Evolutionary conservation across 2,797 vertebrate species (phyloP).

Genomic region (Prunella strophiata): DNA sequence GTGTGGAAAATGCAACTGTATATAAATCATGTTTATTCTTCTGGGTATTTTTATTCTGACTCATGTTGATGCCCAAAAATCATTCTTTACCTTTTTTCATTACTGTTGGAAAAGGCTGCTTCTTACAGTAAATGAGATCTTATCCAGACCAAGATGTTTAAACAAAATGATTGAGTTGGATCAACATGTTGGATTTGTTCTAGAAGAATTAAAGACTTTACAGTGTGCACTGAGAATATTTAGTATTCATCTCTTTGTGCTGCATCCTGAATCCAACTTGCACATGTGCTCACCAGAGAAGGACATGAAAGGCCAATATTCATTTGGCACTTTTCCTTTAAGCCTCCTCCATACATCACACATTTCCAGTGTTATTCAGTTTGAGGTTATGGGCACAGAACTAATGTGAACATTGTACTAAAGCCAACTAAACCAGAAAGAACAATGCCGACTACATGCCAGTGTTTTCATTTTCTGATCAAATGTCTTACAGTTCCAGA

Average conservation of each 20-base stretch:
- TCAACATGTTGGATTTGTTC: background rate
- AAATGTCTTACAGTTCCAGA: slow-evolving; percentile 7
- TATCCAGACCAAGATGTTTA: background rate
- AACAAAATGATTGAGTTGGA: background rate
- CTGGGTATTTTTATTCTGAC: background rate
- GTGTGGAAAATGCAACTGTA: background rate
- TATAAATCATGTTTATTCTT: background rate
- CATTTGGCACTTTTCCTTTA: background rate
- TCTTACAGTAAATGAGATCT: background rate
- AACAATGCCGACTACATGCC: slow-evolving; percentile 3
- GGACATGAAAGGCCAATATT: slow-evolving; percentile 7
- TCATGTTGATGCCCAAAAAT: background rate
- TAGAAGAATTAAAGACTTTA: background rate
- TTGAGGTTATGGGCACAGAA: slow-evolving; percentile 1
- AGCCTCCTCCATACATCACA: background rate
- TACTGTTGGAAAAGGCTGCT: background rate
- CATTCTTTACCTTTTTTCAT: background rate
- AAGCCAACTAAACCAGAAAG: slow-evolving; percentile 32
- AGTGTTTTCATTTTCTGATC: slow-evolving; percentile 46
- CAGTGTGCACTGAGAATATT: background rate
- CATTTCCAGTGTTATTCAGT: background rate
- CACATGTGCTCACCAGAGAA: background rate
- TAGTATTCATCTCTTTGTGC: background rate
- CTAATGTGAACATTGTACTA: slow-evolving; percentile 10
- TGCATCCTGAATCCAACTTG: background rate